A percentile compares a stretch with the other conserved stretches of the same genome.
Evolutionary conservation across 2,888 invertebrate genomes (phyloP).

Genomic region (Stenolophus ochropezus): DNA sequence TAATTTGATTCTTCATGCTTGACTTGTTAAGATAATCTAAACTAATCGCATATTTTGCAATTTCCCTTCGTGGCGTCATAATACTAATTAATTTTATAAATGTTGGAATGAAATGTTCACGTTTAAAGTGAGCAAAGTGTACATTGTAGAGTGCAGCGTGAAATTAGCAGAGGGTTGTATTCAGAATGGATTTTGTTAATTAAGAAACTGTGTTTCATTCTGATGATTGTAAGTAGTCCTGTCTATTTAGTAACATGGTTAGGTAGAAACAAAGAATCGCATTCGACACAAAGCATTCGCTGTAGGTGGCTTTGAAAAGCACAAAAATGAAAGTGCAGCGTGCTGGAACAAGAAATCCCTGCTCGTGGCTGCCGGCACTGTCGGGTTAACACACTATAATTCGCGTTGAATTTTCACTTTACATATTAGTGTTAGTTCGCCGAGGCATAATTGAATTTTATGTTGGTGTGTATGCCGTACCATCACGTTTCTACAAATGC

Average conservation of each 20-base stretch:
- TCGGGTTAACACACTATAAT: slow-evolving; percentile 51
- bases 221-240: neutral
- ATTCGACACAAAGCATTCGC: neutral
- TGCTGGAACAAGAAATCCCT: slow-evolving; percentile 36
- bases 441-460: slow-evolving; percentile 54
- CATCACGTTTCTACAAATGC: slow-evolving; percentile 39
- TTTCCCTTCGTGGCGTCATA: no score
- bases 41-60: no score
- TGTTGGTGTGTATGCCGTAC: slow-evolving; percentile 45
- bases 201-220: neutral
- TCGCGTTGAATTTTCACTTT: slow-evolving; percentile 53
- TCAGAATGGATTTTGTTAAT: neutral
- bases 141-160: no score
- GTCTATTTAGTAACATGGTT: neutral
- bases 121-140: no score
- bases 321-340: slow-evolving; percentile 32
- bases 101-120: no score
- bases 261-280: neutral
- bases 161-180: no score
- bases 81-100: no score
- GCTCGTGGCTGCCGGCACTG: neutral
- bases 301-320: slow-evolving; percentile 12
- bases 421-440: slow-evolving; percentile 44
- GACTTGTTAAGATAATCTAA: no score
- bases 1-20: no score